phyloP scores from a whole-genome alignment of 2,797 vertebrate genomes.

The Rhodeus uyekii region DNA sequence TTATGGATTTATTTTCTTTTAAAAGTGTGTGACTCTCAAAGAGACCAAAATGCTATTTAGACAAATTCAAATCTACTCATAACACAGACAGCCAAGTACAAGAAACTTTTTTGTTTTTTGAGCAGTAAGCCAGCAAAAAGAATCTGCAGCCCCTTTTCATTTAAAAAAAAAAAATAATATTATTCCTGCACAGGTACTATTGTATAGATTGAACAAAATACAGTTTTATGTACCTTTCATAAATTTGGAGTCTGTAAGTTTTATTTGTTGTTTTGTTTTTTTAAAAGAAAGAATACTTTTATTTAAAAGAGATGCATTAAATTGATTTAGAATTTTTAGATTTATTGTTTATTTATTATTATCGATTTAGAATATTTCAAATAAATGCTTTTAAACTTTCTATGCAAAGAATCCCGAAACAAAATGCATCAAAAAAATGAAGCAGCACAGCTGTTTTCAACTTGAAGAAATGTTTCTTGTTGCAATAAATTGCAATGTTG shows the following conservation, averaged over 20 bases:
- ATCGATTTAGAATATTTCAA: no score
- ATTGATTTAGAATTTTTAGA: no score
- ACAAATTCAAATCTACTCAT: not conserved
- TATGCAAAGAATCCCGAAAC: not conserved
- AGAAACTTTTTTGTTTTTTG: not conserved
- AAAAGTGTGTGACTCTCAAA: not conserved
- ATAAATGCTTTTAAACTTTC: not conserved
- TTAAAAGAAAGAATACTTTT: not conserved
- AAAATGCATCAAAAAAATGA: not conserved
- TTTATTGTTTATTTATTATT: no score
- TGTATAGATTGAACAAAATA: not conserved
- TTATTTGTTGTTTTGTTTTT: no score
- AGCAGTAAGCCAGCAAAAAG: not conserved
- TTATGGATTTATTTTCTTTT: constrained; percentile 41
- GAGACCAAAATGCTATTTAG: constrained; percentile 18
- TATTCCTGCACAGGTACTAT: not conserved
- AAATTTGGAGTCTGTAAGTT: not conserved
- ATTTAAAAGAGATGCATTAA: not conserved
- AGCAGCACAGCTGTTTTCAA: not conserved
- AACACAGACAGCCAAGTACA: not conserved
- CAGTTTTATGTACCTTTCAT: not conserved
- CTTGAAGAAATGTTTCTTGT: not conserved
- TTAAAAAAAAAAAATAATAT: no score
- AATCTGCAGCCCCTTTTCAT: not conserved
- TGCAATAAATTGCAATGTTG: no score